Conservation (phyloP, 1,140 invertebrate genomes). For the Rhizoglyphus robini region DNA sequence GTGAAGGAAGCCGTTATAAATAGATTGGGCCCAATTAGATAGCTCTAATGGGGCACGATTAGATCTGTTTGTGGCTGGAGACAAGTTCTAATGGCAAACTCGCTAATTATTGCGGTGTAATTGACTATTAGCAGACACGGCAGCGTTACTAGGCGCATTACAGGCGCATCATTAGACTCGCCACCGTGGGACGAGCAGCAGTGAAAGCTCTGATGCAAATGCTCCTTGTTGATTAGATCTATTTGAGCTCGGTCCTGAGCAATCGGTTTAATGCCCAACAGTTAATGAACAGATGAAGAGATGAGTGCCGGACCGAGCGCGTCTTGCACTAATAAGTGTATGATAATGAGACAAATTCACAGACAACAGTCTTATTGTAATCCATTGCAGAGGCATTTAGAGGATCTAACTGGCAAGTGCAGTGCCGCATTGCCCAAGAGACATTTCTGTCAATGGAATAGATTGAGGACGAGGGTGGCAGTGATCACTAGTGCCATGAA, state of each 20-base stretch:
- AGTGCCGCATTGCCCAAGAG: slow-evolving; percentile 1
- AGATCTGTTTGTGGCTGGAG: background rate
- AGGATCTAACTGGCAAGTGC: too few relatives aligned
- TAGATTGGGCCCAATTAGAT: background rate
- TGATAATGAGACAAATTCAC: slow-evolving; percentile 8
- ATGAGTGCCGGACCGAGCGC: background rate
- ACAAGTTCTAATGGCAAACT: background rate
- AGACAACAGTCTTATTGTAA: slow-evolving; percentile 7
- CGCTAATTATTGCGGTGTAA: slow-evolving; percentile 8
- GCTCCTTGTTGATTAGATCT: background rate
- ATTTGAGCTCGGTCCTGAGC: too few relatives aligned
- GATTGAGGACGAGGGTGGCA: too few relatives aligned
- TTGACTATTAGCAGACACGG: background rate
- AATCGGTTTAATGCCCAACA: background rate
- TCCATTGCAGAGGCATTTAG: background rate
- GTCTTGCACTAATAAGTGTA: slow-evolving; percentile 7
- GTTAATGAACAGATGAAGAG: background rate
- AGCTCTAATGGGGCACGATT: background rate
- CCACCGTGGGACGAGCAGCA: background rate
- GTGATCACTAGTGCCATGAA: too few relatives aligned
- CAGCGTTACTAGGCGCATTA: background rate
- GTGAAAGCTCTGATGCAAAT: background rate
- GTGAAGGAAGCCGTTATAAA: background rate
- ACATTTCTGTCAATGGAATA: background rate
- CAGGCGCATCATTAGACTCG: background rate